Evolutionary conservation across 1,140 invertebrate genomes (phyloP), one percentile per base, ranked within the genome.

Genomic region (Aphidius ervi): DNA sequence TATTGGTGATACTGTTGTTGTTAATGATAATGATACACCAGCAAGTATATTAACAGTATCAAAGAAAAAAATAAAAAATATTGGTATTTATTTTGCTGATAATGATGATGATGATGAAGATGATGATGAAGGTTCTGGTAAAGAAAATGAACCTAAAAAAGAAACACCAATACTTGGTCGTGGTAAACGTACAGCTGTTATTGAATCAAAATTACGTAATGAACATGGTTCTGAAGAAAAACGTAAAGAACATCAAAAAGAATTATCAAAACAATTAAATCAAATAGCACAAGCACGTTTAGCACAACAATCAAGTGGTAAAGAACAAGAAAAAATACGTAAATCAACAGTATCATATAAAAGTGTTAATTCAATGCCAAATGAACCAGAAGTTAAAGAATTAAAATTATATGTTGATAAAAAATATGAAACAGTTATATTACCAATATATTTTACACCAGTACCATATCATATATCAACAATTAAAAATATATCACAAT

Each of bases 381-480:
- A 90, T 57, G 97, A 98, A 72, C 80, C 88, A 9, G 97, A 99
- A 81, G 45, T 46, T 9, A 91, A 90, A 67, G 92, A 97, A 63
- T 78, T 98, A 0, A 97, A 98, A 76, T 85, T 99, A 53, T 99
- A 88, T 83, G 97, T 99, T 67, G 94, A 99, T 81, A 91, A 92
- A 71, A 97, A 96, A 79, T 97, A 97, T 75, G 96, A 99, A 81
- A 98, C 95, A 9, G 89, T 99, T 9, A 97, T 99, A 61, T 77
- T 99, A 62, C 97, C 97, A 0, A 87, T 99, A 66, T 98, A 95
- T 82, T 97, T 97, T 56, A 84, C 95, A 48, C 91, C 95, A 6
- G 93, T 97, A 63, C 97, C 97, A 59, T 99, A 98, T 77, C 97
- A 99, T 74, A 99, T 99, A 76, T 96, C 95, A 1, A 99, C 94